Base-by-base conservation (phyloP, 2,113 vertebrate genomes). In the Corapipo altera region DNA sequence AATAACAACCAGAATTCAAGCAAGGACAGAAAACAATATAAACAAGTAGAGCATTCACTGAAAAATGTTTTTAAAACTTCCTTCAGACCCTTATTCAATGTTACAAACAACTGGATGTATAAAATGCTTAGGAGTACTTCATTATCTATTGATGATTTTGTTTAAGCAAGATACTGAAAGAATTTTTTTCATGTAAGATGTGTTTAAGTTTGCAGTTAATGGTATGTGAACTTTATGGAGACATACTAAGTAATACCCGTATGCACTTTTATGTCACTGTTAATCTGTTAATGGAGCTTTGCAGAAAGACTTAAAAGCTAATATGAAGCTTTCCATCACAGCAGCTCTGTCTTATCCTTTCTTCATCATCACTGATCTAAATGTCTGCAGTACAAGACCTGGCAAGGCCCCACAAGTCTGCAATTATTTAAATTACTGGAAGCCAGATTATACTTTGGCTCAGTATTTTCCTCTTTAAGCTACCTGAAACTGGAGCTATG, bases 341-440 rank as follows among this genome's bases (percentile, higher is more conserved):
- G 55, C 62, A 86, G 65, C 49, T 88, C 74, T 84, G 79, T 84
- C 83, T 88, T 85, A 81, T 7, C 46, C 88, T 78, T 84, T 74
- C 79, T 80, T 37, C 61, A 75, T 91, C 71, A 91, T 84, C 57
- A 22, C 27, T 66, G 65, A 89, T 86, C 44, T 91, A 67, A 74
- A 62, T 28, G 35, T 58, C 71, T 93, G 81, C 66, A 35, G 66
- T 86, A 81, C 46, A n/a, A 95, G 89, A 88, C 82, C 82, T 94
- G 87, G 79, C 96, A 96, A 95, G 70, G 70, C 59, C 89, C n/a
- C 59, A 57, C 93, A 94, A 95, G 70, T 49, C 82, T 95, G 69
- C 88, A 96, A 91, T 96, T 95, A 95, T 80, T 93, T 94, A 82
- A 97, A 95, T 76, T 66, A 85, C 51, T 49, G 71, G n/a, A 87